Conservation (phyloP, 2,888 invertebrate species). For the Leptinotarsa haldemani region DNA sequence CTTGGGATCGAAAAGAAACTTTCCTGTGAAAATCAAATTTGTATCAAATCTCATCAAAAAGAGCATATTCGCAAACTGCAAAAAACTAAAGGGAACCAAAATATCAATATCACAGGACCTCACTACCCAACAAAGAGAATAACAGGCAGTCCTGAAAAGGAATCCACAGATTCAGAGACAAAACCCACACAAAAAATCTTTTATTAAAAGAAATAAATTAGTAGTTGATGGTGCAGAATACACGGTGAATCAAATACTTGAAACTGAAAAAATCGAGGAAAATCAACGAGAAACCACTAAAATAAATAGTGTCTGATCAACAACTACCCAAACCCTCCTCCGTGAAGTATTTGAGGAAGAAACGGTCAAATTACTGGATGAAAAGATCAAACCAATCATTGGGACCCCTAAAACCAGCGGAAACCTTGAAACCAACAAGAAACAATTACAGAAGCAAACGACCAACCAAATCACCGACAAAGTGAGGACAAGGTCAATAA, state of each 20-base stretch:
- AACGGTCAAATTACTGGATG: too few relatives aligned
- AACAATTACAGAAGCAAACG: too few relatives aligned
- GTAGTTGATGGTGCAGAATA: not conserved
- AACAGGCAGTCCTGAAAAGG: not conserved
- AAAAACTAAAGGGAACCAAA: constrained; percentile 9
- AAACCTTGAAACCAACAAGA: too few relatives aligned
- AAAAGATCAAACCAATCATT: too few relatives aligned
- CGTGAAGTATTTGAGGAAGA: too few relatives aligned
- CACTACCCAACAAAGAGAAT: not conserved
- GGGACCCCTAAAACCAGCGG: too few relatives aligned
- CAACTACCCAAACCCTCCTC: too few relatives aligned
- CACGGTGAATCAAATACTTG: not conserved
- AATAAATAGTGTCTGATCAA: too few relatives aligned
- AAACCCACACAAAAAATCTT: not conserved
- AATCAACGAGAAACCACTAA: not conserved
- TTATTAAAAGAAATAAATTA: not conserved
- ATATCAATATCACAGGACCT: not conserved
- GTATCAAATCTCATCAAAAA: constrained; percentile 3
- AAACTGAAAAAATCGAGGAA: not conserved
- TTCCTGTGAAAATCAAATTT: constrained; percentile 10
- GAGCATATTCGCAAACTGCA: not conserved
- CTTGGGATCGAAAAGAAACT: constrained; percentile 13
- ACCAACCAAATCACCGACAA: too few relatives aligned
- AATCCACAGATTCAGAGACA: not conserved
- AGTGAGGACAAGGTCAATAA: too few relatives aligned